Conservation (phyloP, 2,113 vertebrate genomes). For the Rallus limicola region DNA sequence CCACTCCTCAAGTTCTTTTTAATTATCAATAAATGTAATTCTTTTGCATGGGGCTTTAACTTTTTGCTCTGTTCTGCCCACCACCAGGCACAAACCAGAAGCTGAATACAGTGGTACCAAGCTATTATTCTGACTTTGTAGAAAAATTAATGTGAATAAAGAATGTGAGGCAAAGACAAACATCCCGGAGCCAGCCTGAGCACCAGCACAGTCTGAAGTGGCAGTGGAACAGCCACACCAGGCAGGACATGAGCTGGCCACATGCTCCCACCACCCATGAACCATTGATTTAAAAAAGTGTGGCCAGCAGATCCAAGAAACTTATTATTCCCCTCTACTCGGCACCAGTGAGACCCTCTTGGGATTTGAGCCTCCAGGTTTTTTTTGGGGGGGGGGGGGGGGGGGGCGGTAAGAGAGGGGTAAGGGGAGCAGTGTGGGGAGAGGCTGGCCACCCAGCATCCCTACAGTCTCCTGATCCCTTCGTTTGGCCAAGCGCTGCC, state of each 20-base stretch:
- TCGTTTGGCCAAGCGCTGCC: neutral
- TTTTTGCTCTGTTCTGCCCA: neutral
- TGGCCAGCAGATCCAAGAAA: neutral
- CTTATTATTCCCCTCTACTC: neutral
- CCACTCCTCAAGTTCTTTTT: neutral
- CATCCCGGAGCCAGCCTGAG: too few relatives aligned
- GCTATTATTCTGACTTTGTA: neutral
- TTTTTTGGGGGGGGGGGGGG: too few relatives aligned
- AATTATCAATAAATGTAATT: neutral
- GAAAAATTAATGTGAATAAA: neutral
- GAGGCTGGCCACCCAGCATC: neutral
- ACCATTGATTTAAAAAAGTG: rapidly evolving
- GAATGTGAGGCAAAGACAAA: rapidly evolving
- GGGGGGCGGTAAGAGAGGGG: too few relatives aligned
- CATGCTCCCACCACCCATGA: neutral
- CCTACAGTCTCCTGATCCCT: rapidly evolving
- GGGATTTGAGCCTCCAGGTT: neutral
- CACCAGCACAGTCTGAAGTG: rapidly evolving
- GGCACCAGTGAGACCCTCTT: neutral
- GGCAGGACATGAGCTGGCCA: neutral
- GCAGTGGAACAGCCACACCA: neutral
- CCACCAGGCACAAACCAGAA: neutral
- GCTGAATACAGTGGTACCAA: neutral
- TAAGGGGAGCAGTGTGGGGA: rapidly evolving
- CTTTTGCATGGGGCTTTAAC: neutral